Percentiles rank a stretch among this genome's conserved stretches.
Evolutionary conservation across 92 coral and sea anemone species (phyloP).

Genomic region (Zoanthus sociatus): DNA sequence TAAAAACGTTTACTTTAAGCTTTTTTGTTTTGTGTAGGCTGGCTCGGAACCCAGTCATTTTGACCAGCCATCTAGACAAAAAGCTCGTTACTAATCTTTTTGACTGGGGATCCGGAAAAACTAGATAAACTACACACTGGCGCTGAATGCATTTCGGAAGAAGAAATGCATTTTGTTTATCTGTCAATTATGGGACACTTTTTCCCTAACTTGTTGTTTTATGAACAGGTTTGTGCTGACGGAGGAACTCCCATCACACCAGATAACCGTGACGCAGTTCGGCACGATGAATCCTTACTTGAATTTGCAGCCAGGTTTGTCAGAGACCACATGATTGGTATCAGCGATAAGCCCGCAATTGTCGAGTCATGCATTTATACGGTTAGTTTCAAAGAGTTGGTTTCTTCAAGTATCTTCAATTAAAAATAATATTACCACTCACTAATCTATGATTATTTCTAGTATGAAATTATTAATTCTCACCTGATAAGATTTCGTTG

Average conservation of each 20-base stretch:
- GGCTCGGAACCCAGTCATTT: too few relatives aligned
- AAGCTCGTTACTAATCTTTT: too few relatives aligned
- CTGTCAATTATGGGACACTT: neutral
- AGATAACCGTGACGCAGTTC: slow-evolving; percentile 44
- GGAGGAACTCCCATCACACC: slow-evolving; percentile 22
- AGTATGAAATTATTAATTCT: too few relatives aligned
- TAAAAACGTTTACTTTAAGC: too few relatives aligned
- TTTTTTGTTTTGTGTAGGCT: too few relatives aligned
- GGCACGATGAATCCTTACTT: slow-evolving; percentile 54
- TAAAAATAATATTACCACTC: neutral
- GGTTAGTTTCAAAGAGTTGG: slow-evolving; percentile 43
- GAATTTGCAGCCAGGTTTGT: slow-evolving; percentile 49
- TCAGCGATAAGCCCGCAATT: slow-evolving; percentile 76
- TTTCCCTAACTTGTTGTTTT: neutral
- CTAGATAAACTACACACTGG: too few relatives aligned
- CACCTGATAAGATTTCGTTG: too few relatives aligned
- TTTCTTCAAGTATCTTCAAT: neutral
- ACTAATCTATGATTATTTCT: too few relatives aligned
- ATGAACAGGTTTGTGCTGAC: slow-evolving; percentile 38
- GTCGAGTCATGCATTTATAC: slow-evolving; percentile 79
- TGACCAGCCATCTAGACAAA: too few relatives aligned
- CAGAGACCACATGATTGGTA: slow-evolving; percentile 67
- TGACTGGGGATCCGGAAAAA: too few relatives aligned
- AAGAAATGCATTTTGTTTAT: neutral
- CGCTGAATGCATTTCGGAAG: too few relatives aligned